A percentile compares a stretch with the other conserved stretches of the same genome.
These are phyloP conservation scores for Indri indri DNA, from an alignment of 2,113 vertebrate species.

Conservation along the genomic window DNA sequence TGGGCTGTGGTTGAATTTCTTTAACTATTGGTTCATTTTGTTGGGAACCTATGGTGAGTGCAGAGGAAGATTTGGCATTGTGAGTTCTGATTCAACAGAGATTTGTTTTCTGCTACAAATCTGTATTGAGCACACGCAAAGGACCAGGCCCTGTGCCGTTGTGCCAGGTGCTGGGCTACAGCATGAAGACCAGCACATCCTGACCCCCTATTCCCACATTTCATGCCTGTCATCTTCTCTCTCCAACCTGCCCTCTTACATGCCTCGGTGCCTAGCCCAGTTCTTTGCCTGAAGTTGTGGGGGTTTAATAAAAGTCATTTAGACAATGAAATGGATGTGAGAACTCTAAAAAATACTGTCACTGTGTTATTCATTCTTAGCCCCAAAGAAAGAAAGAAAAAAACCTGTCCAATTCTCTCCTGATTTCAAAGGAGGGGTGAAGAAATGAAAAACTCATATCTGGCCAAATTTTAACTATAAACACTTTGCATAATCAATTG, in stretches of 20 bases:
- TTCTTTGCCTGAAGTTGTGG: background rate
- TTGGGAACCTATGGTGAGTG: background rate
- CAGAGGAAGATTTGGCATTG: background rate
- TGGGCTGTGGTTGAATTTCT: background rate
- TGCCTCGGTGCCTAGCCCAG: background rate
- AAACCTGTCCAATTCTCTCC: constrained; percentile 14
- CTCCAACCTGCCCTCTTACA: background rate
- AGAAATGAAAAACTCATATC: constrained; percentile 59
- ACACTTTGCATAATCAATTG: constrained; percentile 72
- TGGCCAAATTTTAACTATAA: constrained; percentile 66
- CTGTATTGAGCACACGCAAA: background rate
- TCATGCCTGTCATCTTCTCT: background rate
- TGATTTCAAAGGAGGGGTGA: constrained; percentile 40
- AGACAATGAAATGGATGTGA: background rate
- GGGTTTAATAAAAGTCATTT: constrained; percentile 7
- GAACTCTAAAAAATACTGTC: background rate
- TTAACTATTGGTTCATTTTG: background rate
- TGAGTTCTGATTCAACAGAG: background rate
- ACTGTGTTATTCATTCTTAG: constrained; percentile 16
- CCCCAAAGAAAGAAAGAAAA: background rate
- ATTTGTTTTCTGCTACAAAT: background rate
- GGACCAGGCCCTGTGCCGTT: background rate
- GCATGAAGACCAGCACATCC: accelerated
- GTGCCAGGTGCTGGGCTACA: background rate
- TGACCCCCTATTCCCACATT: background rate